Percentiles rank a stretch among this genome's conserved stretches.
Conservation (phyloP, 2,888 invertebrate genomes). For the Dendrolimus houi region DNA sequence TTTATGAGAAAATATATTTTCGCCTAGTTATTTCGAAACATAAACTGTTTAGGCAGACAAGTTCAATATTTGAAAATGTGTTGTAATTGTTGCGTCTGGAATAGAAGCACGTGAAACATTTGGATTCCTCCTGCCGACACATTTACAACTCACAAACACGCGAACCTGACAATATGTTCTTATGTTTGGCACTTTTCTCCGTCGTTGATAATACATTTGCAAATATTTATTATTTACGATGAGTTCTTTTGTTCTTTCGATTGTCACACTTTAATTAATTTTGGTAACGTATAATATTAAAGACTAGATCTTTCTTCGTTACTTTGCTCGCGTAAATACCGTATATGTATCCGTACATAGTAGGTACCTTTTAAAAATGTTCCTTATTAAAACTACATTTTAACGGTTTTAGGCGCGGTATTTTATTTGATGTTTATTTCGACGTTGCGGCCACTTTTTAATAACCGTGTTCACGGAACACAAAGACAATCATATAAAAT, state of each 20-base stretch:
- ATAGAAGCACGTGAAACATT: constrained; percentile 28
- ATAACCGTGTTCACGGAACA: no score
- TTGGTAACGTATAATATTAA: no score
- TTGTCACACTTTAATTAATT: background rate
- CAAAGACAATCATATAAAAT: no score
- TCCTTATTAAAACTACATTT: no score
- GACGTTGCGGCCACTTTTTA: no score
- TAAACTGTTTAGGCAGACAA: constrained; percentile 3
- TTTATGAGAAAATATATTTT: background rate
- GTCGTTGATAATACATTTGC: constrained; percentile 11
- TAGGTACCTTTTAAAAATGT: no score
- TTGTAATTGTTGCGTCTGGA: constrained; percentile 18
- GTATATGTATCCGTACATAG: no score
- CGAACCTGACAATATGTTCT: constrained; percentile 18
- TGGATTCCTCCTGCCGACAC: constrained; percentile 26
- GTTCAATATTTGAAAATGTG: background rate
- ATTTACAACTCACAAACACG: constrained; percentile 22
- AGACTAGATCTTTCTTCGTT: no score
- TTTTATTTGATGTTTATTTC: no score
- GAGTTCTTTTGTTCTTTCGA: background rate
- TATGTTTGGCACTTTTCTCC: constrained; percentile 10
- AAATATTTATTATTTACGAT: constrained; percentile 5
- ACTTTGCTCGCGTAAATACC: no score
- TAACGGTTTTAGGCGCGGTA: no score
- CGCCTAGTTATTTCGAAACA: background rate